Evolutionary conservation across 2,888 invertebrate genomes (phyloP), one percentile per base, ranked within the genome.

Genomic region (Callyntrura sp.): DNA sequence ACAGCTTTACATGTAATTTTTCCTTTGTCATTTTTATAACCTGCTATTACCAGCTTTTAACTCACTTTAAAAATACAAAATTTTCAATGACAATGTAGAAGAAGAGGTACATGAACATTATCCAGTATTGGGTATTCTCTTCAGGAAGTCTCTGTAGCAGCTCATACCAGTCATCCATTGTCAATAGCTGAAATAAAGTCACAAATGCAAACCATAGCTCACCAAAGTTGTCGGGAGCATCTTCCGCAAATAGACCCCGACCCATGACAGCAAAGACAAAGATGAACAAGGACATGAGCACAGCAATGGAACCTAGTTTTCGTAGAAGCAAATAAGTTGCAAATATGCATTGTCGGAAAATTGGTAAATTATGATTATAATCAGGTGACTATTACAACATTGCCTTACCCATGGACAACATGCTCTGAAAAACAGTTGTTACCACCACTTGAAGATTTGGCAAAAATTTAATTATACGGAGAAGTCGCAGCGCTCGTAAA

Each of bases 181-280:
- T 95, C 55, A 95, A 94, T 43, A 95, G 94, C 91, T 95, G 95
- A 88, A 95, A 95, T 6, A 94, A 94, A 1, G 94, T 94, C 28
- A 95, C 93, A 93, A 95, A 93, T n/a, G 95, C 94, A 94, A 94
- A 48, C 78, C 92, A 90, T 8, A 94, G 43, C 35, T 90, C 91
- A 3, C 94, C 94, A 82, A 94, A 94, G 43, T 92, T 89, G 14
- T 91, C 85, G 1, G 92, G 93, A 85, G 93, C 93, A 12, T 90
- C 86, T 62, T 93, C 91, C 6, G 91, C 90, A 91, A 94, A 94
- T 14, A 94, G 81, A 23, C 93, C 94, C 62, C 94, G 90, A 0
- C 94, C 94, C 70, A 94, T 93, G 14, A 94, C 94, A n/a, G 94
- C 94, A 92, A 94, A 94, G 73, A 94, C 92, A 81, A 93, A 94